phyloP scores from a whole-genome alignment of 2,113 vertebrate genomes.

The Phyllopteryx taeniolatus region DNA sequence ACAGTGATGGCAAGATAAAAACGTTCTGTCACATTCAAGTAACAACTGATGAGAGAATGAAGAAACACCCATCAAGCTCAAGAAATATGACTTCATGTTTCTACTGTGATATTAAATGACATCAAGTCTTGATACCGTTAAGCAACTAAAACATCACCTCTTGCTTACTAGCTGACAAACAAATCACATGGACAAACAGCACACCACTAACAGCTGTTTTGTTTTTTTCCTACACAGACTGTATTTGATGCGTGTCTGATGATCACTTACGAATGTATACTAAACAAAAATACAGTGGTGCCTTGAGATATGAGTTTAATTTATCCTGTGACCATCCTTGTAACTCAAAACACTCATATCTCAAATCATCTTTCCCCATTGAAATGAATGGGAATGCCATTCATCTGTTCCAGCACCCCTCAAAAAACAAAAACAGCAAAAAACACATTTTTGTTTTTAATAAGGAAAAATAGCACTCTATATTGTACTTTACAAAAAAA shows the following conservation, averaged over 20 bases:
- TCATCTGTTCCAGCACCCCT: not conserved
- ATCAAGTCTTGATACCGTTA: conserved; percentile 41
- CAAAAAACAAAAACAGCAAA: no score
- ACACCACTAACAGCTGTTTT: not conserved
- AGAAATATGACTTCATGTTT: conserved; percentile 9
- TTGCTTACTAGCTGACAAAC: not conserved
- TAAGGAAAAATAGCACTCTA: no score
- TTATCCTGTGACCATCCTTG: not conserved
- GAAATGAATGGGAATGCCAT: not conserved
- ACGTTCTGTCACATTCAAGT: conserved; percentile 23
- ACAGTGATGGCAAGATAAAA: conserved; percentile 8
- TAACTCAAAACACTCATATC: not conserved
- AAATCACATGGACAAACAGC: not conserved
- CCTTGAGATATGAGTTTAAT: not conserved
- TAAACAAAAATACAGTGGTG: not conserved
- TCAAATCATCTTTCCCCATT: not conserved
- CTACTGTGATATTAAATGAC: conserved; percentile 22
- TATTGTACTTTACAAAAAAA: no score
- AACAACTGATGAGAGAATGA: conserved; percentile 27
- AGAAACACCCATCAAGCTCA: conserved; percentile 5
- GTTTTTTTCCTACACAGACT: not conserved
- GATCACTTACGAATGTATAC: not conserved
- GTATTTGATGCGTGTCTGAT: not conserved
- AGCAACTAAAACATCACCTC: conserved; percentile 7
- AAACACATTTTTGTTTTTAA: no score